phyloP scores from a whole-genome alignment of 2,797 vertebrate species.

The Silurus aristotelis region DNA sequence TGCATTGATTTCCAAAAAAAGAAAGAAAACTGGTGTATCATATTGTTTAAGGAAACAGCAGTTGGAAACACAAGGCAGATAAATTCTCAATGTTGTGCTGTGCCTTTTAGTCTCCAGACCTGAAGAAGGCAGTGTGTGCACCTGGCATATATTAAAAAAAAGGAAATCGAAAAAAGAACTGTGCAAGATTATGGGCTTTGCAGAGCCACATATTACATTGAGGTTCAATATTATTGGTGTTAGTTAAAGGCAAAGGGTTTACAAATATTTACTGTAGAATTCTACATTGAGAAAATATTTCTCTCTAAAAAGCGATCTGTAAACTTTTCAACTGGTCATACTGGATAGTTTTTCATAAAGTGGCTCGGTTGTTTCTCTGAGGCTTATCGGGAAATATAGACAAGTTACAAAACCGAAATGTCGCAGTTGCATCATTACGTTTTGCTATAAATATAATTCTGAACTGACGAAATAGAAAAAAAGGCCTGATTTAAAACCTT shows the following conservation, averaged over 20 bases:
- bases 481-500: not conserved
- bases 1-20: not conserved
- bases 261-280: not conserved
- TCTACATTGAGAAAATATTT: not conserved
- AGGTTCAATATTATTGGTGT: not conserved
- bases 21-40: not conserved
- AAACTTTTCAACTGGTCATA: not conserved
- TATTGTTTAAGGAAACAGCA: not conserved
- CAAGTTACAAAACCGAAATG: not conserved
- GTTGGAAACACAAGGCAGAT: not conserved
- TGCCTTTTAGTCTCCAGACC: not conserved
- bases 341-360: not conserved
- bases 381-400: not conserved
- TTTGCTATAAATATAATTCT: not conserved
- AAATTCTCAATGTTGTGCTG: not conserved
- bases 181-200: not conserved
- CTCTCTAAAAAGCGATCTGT: not conserved
- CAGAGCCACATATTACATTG: constrained; percentile 7
- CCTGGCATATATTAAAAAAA: not conserved
- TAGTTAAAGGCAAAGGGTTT: constrained; percentile 3
- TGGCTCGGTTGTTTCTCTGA: not conserved
- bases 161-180: not conserved
- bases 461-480: no score
- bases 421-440: not conserved
- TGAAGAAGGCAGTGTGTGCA: not conserved